Base-by-base conservation (phyloP, 1,140 invertebrate genomes). In the Heliothis subflexa region DNA sequence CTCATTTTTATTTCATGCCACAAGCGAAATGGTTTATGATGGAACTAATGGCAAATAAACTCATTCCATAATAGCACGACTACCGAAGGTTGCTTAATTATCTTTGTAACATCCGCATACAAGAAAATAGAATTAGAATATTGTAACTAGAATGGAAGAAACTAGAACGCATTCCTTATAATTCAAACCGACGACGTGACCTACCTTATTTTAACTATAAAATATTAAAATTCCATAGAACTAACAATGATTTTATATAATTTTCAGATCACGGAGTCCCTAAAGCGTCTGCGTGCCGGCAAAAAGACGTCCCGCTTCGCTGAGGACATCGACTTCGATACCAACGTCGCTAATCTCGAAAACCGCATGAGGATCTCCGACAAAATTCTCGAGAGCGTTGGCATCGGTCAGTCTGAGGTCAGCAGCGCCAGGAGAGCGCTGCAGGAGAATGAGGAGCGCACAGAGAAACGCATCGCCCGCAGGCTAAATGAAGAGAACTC, bases 321-420 rank as follows among this genome's bases (percentile, higher is more conserved):
- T 52, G 95, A 96, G 49, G 95, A 96, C 80, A 90, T 95, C 50
- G 95, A 96, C 81, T 94, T 96, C 81, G 95, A 96, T 61, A 94
- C 91, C 76, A 95, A 93, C 28, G 95, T 95, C 1, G 88, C 94
- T 61, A 95, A 93, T 73, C 85, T 96, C 25, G 95, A 95, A 79
- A 95, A 93, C 59, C 92, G 95, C 55, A 92, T 95, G 82, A 90
- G 95, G 33, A 93, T 96, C 72, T 94, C 95, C 3, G 96, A 96
- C 70, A 96, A 96, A 87, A 94, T 96, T 28, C 89, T 96, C 40
- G 95, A 96, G 81, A 95, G 90, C 73, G 95, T 96, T 2, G 96
- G 96, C 4, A 83, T 94, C 61, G 88, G 88, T 0, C 83, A 87
- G 33, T 86, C 86, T 16, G 95, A 95, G 13, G 91, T 93, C 7